These are phyloP conservation scores for Rhopalosiphum nymphaeae DNA, from an alignment of 2,888 invertebrate species.

Conservation along the genomic window DNA sequence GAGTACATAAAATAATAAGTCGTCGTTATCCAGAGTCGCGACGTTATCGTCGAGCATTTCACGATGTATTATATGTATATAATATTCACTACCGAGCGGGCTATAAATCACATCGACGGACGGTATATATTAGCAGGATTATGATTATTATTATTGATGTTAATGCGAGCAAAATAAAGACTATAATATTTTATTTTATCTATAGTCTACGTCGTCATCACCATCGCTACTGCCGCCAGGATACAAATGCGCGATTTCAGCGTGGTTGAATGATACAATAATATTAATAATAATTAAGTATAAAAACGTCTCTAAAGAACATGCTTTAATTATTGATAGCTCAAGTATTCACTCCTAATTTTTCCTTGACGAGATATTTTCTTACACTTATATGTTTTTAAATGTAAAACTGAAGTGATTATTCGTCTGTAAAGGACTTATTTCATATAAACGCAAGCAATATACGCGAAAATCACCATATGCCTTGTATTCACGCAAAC, in stretches of 20 bases:
- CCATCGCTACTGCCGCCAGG: background rate
- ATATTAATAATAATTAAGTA: background rate
- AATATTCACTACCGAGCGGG: background rate
- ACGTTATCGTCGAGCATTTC: constrained; percentile 16
- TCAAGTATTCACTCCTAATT: background rate
- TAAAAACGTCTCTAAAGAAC: background rate
- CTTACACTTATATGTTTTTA: background rate
- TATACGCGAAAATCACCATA: background rate
- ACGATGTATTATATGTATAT: background rate
- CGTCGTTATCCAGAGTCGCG: background rate
- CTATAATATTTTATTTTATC: background rate
- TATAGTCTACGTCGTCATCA: background rate
- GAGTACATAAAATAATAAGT: background rate
- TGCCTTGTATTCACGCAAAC: too few relatives aligned
- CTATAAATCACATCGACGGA: constrained; percentile 16
- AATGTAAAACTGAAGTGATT: background rate
- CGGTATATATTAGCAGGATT: constrained; percentile 1
- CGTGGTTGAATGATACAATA: background rate
- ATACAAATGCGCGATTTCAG: background rate
- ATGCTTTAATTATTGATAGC: background rate
- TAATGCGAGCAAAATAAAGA: constrained; percentile 33
- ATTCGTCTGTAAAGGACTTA: background rate
- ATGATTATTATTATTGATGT: constrained; percentile 23
- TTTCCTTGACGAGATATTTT: background rate
- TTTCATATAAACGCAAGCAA: background rate